Evolutionary conservation across 2,113 vertebrate species (phyloP), one percentile per base, ranked within the genome.

Genomic region (Lophura nycthemera): DNA sequence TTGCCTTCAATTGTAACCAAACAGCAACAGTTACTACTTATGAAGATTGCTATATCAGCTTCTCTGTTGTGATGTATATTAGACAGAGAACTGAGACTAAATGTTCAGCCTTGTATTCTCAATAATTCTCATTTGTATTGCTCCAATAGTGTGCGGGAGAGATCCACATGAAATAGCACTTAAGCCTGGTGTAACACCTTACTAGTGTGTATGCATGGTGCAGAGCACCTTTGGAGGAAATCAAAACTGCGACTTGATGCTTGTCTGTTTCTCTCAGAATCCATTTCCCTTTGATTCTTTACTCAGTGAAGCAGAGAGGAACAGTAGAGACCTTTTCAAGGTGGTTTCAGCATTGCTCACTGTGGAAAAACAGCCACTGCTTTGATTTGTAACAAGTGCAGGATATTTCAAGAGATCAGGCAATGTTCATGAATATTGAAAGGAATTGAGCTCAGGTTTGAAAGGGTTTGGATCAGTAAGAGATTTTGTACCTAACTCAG

Each of bases 161-260:
- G 29, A 45, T 47, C 21, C 64, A 75, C 70, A 67, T 16, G 32
- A 50, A 66, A 80, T 1, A 4, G 5, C 4, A 4, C 10, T 77
- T 63, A 63, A 73, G 14, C 36, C 42, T 15, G 59, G 17, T 3
- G 0, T 64, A 74, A 56, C 16, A 8, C 7, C 5, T 63, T 29
- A 6, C n/a, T 83, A 78, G 8, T 0, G 0, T 63, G n/a, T 70
- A 45, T 83, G 42, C 2, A 2, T 54, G 30, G 61, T 57, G 34
- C 69, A 57, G 56, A 87, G 38, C 21, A 74, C 7, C 45, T 82
- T 60, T 74, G 60, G 61, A 86, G 36, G 56, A 47, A 63, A 30
- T 43, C 42, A 38, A 36, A 73, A 40, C 6, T 5, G 50, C 32
- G 32, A 64, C 77, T 78, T 84, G 22, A 7, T 87, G 10, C 54